These are phyloP conservation scores for Pyralis farinalis DNA, from an alignment of 2,888 invertebrate species.

Conservation along the genomic window DNA sequence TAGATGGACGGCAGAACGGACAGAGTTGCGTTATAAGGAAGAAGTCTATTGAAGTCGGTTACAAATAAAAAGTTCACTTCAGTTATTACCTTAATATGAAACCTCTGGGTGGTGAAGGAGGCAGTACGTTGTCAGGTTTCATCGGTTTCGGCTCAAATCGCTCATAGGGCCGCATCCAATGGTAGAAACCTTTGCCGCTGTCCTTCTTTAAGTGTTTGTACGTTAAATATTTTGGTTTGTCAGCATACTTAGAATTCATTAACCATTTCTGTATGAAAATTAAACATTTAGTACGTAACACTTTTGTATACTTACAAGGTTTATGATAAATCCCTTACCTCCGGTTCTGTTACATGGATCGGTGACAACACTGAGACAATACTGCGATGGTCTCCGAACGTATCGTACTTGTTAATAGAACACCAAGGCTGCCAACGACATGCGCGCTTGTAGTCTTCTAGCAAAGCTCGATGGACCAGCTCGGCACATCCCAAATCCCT, in stretches of 20 bases:
- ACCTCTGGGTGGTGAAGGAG: slow-evolving; percentile 55
- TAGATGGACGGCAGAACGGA: no score
- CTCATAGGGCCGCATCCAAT: slow-evolving; percentile 71
- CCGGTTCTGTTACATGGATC: slow-evolving; percentile 53
- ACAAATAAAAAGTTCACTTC: no score
- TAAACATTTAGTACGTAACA: no score
- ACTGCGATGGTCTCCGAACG: slow-evolving; percentile 58
- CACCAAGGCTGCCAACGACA: slow-evolving; percentile 68
- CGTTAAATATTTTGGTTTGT: slow-evolving; percentile 50
- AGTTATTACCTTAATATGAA: slow-evolving; percentile 66
- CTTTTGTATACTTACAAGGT: no score
- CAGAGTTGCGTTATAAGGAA: no score
- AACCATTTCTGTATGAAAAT: slow-evolving; percentile 57
- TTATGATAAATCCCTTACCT: slow-evolving; percentile 34
- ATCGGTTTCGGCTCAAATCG: slow-evolving; percentile 47
- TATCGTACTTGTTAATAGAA: slow-evolving; percentile 54
- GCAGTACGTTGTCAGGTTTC: slow-evolving; percentile 45
- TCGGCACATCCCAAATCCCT: slow-evolving; percentile 64
- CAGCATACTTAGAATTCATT: slow-evolving; percentile 57
- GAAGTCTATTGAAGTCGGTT: no score
- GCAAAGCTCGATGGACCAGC: slow-evolving; percentile 48
- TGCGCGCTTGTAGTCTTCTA: slow-evolving; percentile 47
- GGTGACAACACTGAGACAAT: slow-evolving; percentile 59
- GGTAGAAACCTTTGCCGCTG: slow-evolving; percentile 63
- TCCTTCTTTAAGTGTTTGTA: slow-evolving; percentile 59